Conservation (phyloP, 2,113 vertebrate species). For the Ondatra zibethicus region DNA sequence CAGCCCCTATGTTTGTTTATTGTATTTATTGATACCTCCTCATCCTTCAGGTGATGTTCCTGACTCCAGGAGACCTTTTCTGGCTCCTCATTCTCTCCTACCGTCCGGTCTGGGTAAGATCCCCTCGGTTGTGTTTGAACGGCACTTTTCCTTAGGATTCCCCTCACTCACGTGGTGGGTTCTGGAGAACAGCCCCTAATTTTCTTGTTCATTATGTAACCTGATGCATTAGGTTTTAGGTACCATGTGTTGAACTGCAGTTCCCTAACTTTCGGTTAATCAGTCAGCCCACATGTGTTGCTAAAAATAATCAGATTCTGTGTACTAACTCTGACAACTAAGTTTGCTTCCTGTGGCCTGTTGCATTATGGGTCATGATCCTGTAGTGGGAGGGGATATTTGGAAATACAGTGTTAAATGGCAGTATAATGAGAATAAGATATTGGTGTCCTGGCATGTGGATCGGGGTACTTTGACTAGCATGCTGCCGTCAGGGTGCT, state of each 20-base stretch:
- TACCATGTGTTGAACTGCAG: neutral
- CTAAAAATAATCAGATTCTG: slow-evolving; percentile 1
- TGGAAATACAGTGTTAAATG: neutral
- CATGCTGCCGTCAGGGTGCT: neutral
- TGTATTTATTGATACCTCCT: slow-evolving; percentile 73
- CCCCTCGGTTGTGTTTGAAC: neutral
- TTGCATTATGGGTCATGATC: neutral
- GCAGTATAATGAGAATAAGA: neutral
- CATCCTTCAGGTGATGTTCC: slow-evolving; percentile 76
- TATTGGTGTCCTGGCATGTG: neutral
- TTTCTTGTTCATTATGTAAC: neutral
- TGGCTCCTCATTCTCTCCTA: slow-evolving; percentile 59
- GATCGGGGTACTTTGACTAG: neutral
- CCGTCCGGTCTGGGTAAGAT: slow-evolving; percentile 72
- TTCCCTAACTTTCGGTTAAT: neutral
- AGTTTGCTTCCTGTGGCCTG: neutral
- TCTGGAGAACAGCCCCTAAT: neutral
- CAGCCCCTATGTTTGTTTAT: neutral
- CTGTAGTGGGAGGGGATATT: neutral
- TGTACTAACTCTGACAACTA: neutral
- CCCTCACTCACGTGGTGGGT: neutral
- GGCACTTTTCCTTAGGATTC: neutral
- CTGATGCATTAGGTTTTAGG: neutral
- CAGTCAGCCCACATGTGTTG: neutral
- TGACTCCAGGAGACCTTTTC: slow-evolving; percentile 74